A percentile compares a stretch with the other conserved stretches of the same genome.
These are phyloP conservation scores for Aspidiotus destructor DNA, from an alignment of 2,888 invertebrate genomes.

Conservation along the genomic window DNA sequence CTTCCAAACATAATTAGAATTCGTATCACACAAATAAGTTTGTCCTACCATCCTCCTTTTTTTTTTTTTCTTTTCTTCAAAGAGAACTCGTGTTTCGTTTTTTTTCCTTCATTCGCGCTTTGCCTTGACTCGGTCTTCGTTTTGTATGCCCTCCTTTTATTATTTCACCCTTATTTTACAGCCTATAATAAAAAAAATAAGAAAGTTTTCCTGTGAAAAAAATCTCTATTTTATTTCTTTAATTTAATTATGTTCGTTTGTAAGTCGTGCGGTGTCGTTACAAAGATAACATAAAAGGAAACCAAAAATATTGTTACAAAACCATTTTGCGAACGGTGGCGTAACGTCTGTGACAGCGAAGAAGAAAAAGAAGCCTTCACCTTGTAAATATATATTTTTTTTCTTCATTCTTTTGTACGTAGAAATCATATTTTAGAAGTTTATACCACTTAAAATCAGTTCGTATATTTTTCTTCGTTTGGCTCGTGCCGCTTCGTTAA, in stretches of 20 bases:
- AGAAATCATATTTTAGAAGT: neutral
- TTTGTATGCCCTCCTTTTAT: neutral
- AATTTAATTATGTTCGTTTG: conserved; percentile 22
- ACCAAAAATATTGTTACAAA: conserved; percentile 10
- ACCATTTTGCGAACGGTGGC: neutral
- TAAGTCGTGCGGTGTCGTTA: conserved; percentile 10
- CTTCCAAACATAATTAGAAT: conserved; percentile 16
- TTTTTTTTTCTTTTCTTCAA: neutral
- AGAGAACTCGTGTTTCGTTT: neutral
- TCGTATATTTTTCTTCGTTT: neutral
- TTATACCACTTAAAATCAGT: conserved; percentile 6
- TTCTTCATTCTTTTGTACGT: neutral
- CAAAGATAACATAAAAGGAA: conserved; percentile 19
- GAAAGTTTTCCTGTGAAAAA: neutral
- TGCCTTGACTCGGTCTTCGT: too few species aligned
- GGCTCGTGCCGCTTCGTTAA: too few species aligned
- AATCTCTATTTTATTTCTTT: conserved; percentile 17
- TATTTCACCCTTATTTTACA: conserved; percentile 12
- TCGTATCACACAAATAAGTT: conserved; percentile 14
- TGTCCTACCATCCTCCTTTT: neutral
- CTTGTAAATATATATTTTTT: neutral
- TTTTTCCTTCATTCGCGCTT: neutral
- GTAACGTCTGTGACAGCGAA: neutral
- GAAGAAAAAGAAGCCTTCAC: neutral
- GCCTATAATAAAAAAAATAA: conserved; percentile 3